phyloP scores from a whole-genome alignment of 1,140 invertebrate species.

The Dufourea novaeangliae region DNA sequence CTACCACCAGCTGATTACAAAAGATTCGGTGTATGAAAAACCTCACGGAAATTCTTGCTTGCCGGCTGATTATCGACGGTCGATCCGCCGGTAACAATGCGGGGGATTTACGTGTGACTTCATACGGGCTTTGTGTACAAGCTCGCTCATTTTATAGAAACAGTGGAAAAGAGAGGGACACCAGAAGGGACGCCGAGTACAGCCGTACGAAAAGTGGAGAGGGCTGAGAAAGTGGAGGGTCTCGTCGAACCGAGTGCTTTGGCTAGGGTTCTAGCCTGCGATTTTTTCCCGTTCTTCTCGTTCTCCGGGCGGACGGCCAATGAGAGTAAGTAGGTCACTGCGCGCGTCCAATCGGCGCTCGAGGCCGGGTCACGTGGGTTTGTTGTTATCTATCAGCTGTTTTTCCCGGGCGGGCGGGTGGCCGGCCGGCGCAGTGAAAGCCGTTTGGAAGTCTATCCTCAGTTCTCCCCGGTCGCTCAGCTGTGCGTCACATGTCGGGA shows the following conservation, averaged over 20 bases:
- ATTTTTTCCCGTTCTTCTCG: slow-evolving; percentile 73
- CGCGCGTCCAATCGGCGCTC: slow-evolving; percentile 72
- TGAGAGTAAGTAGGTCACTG: slow-evolving; percentile 71
- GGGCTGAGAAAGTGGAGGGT: slow-evolving; percentile 59
- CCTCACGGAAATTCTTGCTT: not conserved
- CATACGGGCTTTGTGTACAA: not conserved
- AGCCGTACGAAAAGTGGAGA: slow-evolving; percentile 39
- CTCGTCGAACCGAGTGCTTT: slow-evolving; percentile 61
- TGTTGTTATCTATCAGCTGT: slow-evolving; percentile 85
- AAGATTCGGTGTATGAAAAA: not conserved
- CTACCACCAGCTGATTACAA: slow-evolving; percentile 59
- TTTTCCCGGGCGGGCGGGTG: slow-evolving; percentile 76
- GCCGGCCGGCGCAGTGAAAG: slow-evolving; percentile 75
- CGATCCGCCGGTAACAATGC: too few species aligned
- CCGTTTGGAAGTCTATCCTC: slow-evolving; percentile 65
- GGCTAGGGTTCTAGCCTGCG: slow-evolving; percentile 66
- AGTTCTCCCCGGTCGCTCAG: slow-evolving; percentile 79
- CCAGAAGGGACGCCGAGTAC: slow-evolving; percentile 55
- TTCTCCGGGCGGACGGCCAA: slow-evolving; percentile 73
- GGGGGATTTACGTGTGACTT: not conserved
- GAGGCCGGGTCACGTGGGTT: slow-evolving; percentile 82
- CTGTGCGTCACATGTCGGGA: slow-evolving; percentile 78
- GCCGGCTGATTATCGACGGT: not conserved
- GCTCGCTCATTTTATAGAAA: slow-evolving; percentile 19
- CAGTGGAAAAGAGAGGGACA: slow-evolving; percentile 37